Percentiles rank a stretch among this genome's conserved stretches.
Evolutionary conservation across 2,888 invertebrate species (phyloP).

Genomic region (Pristionchus fissidentatus): DNA sequence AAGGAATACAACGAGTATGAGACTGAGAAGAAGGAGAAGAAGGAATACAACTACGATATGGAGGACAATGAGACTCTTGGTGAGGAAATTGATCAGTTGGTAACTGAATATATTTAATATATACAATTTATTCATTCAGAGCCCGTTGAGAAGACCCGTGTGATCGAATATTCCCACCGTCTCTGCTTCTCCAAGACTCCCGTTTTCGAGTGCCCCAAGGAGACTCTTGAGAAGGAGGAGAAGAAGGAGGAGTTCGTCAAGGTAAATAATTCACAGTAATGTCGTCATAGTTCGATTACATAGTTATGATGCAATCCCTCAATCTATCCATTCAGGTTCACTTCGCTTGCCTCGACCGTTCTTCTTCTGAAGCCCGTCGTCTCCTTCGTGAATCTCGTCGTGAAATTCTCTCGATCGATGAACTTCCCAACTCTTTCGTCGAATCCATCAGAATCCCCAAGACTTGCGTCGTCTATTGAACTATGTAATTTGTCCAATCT

Average conservation of each 20-base stretch:
- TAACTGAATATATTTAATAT: neutral
- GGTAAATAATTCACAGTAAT: neutral
- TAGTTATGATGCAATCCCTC: neutral
- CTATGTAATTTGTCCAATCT: neutral
- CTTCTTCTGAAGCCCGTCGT: slow-evolving; percentile 62
- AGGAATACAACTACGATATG: neutral
- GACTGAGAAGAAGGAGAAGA: neutral
- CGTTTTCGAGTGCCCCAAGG: slow-evolving; percentile 62
- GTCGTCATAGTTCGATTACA: neutral
- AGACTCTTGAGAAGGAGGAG: slow-evolving; percentile 32
- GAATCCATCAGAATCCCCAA: slow-evolving; percentile 46
- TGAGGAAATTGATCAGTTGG: neutral
- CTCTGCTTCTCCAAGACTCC: slow-evolving; percentile 71
- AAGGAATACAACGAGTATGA: slow-evolving; percentile 13
- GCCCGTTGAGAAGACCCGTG: slow-evolving; percentile 61
- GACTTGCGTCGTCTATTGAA: slow-evolving; percentile 47
- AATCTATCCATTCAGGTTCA: slow-evolving; percentile 51
- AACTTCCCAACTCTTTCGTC: slow-evolving; percentile 44
- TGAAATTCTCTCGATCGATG: slow-evolving; percentile 51
- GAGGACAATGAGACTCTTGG: slow-evolving; percentile 20
- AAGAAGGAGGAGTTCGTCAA: slow-evolving; percentile 39
- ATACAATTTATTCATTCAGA: slow-evolving; percentile 53
- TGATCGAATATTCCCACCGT: slow-evolving; percentile 66
- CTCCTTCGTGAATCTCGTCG: slow-evolving; percentile 60
- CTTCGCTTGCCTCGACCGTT: slow-evolving; percentile 68